Evolutionary conservation across 1,140 invertebrate genomes (phyloP).

Genomic region (Pseudomyrmex sp.): DNA sequence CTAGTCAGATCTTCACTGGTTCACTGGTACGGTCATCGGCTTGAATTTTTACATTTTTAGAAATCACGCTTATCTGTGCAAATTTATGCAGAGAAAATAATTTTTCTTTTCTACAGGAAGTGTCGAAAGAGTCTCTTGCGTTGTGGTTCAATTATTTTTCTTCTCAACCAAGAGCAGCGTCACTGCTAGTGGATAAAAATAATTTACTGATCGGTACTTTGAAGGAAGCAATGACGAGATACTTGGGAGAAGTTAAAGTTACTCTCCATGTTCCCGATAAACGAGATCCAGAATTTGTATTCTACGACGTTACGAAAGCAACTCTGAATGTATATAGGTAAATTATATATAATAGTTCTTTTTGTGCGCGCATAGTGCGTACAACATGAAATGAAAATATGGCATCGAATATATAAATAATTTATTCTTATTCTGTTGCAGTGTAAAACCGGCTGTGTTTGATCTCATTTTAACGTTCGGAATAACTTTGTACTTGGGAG

Average conservation of each 20-base stretch:
- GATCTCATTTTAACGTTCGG: slow-evolving; percentile 96
- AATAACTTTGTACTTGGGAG: slow-evolving; percentile 92
- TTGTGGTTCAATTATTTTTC: slow-evolving; percentile 91
- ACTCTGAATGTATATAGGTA: slow-evolving; percentile 95
- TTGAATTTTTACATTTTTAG: slow-evolving; percentile 4
- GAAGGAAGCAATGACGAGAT: slow-evolving; percentile 91
- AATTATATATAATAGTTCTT: slow-evolving; percentile 61
- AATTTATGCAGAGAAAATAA: neutral
- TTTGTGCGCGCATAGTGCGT: too few relatives aligned
- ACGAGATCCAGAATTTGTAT: slow-evolving; percentile 96
- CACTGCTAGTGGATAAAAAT: slow-evolving; percentile 89
- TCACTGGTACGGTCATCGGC: slow-evolving; percentile 86
- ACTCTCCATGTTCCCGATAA: slow-evolving; percentile 90
- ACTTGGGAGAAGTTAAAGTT: slow-evolving; percentile 91
- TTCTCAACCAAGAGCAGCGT: slow-evolving; percentile 90
- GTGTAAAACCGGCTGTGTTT: slow-evolving; percentile 98
- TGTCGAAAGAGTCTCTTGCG: slow-evolving; percentile 90
- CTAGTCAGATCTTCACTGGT: slow-evolving; percentile 89
- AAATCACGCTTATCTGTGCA: neutral
- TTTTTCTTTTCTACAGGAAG: slow-evolving; percentile 86
- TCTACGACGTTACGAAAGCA: slow-evolving; percentile 93
- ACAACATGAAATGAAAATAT: too few relatives aligned
- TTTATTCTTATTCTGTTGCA: slow-evolving; percentile 85
- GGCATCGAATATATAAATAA: slow-evolving; percentile 9
- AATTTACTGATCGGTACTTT: slow-evolving; percentile 88